A percentile compares a stretch with the other conserved stretches of the same genome.
These are phyloP conservation scores for Hemibagrus wyckioides DNA, from an alignment of 2,113 vertebrate species.

Conservation along the genomic window DNA sequence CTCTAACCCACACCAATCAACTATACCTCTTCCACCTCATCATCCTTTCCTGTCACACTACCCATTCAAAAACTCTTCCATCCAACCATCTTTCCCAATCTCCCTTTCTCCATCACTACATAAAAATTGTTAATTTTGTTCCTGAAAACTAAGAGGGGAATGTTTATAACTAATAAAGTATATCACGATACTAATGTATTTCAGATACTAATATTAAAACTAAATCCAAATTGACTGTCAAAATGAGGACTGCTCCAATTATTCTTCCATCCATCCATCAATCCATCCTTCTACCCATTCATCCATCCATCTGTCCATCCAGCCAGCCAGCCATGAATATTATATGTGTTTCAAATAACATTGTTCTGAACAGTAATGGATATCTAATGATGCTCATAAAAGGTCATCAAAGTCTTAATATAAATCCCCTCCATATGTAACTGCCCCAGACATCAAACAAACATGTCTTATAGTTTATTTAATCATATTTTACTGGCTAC, in stretches of 20 bases:
- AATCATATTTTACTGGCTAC: background rate
- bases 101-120: background rate
- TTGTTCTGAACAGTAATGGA: background rate
- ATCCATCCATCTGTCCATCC: background rate
- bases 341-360: no score
- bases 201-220: background rate
- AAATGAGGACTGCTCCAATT: background rate
- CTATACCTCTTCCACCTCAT: background rate
- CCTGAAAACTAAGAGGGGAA: background rate
- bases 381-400: background rate
- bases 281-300: background rate
- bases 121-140: background rate
- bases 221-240: background rate
- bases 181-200: background rate
- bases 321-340: background rate
- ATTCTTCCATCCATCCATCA: background rate
- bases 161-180: background rate
- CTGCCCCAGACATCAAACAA: background rate
- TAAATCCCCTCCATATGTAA: background rate
- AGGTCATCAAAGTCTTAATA: background rate
- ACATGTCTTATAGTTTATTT: background rate
- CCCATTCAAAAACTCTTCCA: background rate
- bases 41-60: background rate
- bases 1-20: background rate
- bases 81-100: background rate